These are phyloP conservation scores for Ceratina australensis DNA, from an alignment of 1,140 invertebrate species.

Conservation along the genomic window DNA sequence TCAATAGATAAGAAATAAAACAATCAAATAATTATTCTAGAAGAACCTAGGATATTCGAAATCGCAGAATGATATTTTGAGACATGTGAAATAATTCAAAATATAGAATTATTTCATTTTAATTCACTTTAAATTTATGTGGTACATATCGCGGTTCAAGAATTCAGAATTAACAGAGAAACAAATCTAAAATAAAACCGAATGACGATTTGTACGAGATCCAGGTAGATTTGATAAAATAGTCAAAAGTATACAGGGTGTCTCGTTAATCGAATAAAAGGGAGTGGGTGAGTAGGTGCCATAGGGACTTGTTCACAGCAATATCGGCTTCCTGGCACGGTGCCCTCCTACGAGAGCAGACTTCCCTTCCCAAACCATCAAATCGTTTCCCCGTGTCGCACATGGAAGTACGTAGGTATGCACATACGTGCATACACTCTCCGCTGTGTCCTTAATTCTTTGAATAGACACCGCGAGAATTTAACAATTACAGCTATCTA, in stretches of 20 bases:
- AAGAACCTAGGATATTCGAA: too few relatives aligned
- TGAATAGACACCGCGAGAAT: constrained; percentile 53
- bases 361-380: constrained; percentile 68
- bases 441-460: constrained; percentile 59
- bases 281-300: constrained; percentile 12
- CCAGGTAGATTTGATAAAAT: not conserved
- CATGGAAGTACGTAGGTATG: constrained; percentile 14
- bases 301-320: constrained; percentile 55
- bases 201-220: not conserved
- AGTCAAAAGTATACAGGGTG: not conserved
- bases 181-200: too few relatives aligned
- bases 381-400: constrained; percentile 64
- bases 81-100: too few relatives aligned
- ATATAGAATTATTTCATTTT: not conserved
- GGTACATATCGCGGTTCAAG: too few relatives aligned
- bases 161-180: too few relatives aligned
- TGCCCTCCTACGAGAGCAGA: constrained; percentile 66
- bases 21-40: too few relatives aligned
- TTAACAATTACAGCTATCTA: constrained; percentile 42
- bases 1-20: not conserved
- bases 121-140: too few relatives aligned
- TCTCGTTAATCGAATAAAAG: constrained; percentile 23
- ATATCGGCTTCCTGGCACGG: constrained; percentile 66
- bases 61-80: too few relatives aligned
- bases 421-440: constrained; percentile 13